These are phyloP conservation scores for Ennomos erosarius DNA, from an alignment of 2,888 invertebrate species.

Conservation along the genomic window DNA sequence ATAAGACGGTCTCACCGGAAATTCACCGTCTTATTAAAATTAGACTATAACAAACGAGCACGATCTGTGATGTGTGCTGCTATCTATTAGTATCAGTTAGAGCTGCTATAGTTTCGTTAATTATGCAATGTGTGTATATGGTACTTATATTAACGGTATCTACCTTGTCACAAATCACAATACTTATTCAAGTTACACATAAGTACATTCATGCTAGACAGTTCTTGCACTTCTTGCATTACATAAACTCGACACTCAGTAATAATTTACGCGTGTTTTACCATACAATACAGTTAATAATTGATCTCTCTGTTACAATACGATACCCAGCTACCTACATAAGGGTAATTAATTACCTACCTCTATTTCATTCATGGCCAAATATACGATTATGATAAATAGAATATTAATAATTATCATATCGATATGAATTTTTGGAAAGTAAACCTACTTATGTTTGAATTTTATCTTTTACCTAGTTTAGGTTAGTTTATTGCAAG, in stretches of 20 bases:
- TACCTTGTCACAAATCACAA: conserved; percentile 39
- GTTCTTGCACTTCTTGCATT: conserved; percentile 43
- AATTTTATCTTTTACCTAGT: too few relatives aligned
- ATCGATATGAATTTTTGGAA: too few relatives aligned
- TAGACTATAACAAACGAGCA: conserved; percentile 15
- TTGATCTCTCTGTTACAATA: conserved; percentile 51
- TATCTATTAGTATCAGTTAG: too few relatives aligned
- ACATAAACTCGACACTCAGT: conserved; percentile 48
- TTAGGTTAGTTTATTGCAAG: too few relatives aligned
- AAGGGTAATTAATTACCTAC: too few relatives aligned
- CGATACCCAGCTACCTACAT: too few relatives aligned
- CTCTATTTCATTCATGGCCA: conserved; percentile 46
- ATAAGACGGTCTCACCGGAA: too few relatives aligned
- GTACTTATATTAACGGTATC: conserved; percentile 36
- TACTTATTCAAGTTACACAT: conserved; percentile 34
- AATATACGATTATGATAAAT: conserved; percentile 18
- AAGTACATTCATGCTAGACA: conserved; percentile 20
- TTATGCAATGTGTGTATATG: conserved; percentile 16
- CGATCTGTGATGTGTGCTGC: too few relatives aligned
- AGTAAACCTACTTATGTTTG: too few relatives aligned
- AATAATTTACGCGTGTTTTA: conserved; percentile 67
- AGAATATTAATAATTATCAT: too few relatives aligned
- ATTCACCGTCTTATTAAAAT: too few relatives aligned
- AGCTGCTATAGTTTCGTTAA: conserved; percentile 9
- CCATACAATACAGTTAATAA: conserved; percentile 67